Percentiles rank a stretch among this genome's conserved stretches.
These are phyloP conservation scores for Tillus elongatus DNA, from an alignment of 2,888 invertebrate genomes.

Conservation along the genomic window DNA sequence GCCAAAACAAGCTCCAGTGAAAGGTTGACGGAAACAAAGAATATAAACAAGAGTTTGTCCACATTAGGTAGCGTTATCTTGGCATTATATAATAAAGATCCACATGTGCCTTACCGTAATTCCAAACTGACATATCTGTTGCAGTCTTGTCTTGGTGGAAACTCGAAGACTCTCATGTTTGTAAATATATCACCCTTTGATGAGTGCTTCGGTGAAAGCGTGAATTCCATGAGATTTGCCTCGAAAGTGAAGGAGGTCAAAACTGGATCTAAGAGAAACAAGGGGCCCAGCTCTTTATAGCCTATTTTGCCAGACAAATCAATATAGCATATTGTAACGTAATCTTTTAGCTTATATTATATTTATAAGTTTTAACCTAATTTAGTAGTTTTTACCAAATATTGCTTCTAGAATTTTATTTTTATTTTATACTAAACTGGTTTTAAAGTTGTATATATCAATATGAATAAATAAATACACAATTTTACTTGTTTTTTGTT, in stretches of 20 bases:
- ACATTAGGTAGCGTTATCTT: constrained; percentile 74
- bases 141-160: constrained; percentile 83
- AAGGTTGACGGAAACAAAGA: constrained; percentile 73
- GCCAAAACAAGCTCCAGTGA: constrained; percentile 44
- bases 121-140: constrained; percentile 82
- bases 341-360: too few relatives aligned
- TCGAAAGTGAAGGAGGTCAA: constrained; percentile 78
- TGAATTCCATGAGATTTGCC: constrained; percentile 82
- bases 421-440: too few relatives aligned
- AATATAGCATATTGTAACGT: too few relatives aligned
- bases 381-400: too few relatives aligned
- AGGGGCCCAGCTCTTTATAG: too few relatives aligned
- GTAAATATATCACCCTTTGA: constrained; percentile 82
- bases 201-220: constrained; percentile 74
- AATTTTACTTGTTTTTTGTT: too few relatives aligned
- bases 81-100: constrained; percentile 71
- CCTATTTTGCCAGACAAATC: too few relatives aligned
- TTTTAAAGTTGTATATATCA: too few relatives aligned
- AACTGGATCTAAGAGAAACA: constrained; percentile 59
- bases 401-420: too few relatives aligned
- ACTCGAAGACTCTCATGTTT: constrained; percentile 89
- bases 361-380: too few relatives aligned
- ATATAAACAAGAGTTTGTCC: constrained; percentile 74
- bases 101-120: too few relatives aligned
- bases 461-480: too few relatives aligned